These are phyloP conservation scores for Drosophila baimaii DNA, from an alignment of 1,140 invertebrate species.

Conservation along the genomic window DNA sequence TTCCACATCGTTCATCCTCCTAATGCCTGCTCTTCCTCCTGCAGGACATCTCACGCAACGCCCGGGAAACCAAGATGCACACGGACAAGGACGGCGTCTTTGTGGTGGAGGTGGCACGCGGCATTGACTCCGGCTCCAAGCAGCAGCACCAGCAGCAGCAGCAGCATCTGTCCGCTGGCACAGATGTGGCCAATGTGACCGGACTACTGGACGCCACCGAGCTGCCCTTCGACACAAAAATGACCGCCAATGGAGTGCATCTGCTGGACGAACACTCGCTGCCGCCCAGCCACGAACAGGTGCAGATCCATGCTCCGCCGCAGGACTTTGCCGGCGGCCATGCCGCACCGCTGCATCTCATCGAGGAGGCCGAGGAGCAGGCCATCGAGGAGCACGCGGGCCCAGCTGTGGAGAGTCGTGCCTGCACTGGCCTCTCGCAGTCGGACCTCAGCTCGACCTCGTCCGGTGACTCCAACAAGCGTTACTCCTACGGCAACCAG, in stretches of 20 bases:
- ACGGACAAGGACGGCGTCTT: conserved; percentile 90
- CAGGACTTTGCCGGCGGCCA: conserved; percentile 83
- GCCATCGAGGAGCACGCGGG: conserved; percentile 77
- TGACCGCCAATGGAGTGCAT: conserved; percentile 31
- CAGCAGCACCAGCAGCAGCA: conserved; percentile 21
- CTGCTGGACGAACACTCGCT: conserved; percentile 55
- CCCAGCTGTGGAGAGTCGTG: conserved; percentile 52
- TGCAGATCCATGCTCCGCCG: conserved; percentile 82
- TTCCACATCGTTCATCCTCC: conserved; percentile 8
- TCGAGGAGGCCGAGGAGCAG: conserved; percentile 74
- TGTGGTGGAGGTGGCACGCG: conserved; percentile 88
- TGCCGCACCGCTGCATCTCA: conserved; percentile 71
- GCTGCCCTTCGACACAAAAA: conserved; percentile 66
- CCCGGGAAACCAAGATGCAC: conserved; percentile 89
- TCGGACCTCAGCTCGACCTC: conserved; percentile 90
- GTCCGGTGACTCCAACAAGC: conserved; percentile 88
- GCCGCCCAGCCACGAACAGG: conserved; percentile 72
- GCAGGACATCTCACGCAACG: conserved; percentile 88
- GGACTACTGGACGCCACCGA: conserved; percentile 56
- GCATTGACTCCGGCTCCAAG: conserved; percentile 67
- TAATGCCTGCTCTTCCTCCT: not conserved
- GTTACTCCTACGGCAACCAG: conserved; percentile 91
- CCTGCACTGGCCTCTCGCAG: conserved; percentile 90
- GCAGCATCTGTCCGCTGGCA: conserved; percentile 40
- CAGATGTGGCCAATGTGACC: conserved; percentile 66